Conservation (phyloP, 2,888 invertebrate species). For the Pachycephus smyrnensis region DNA sequence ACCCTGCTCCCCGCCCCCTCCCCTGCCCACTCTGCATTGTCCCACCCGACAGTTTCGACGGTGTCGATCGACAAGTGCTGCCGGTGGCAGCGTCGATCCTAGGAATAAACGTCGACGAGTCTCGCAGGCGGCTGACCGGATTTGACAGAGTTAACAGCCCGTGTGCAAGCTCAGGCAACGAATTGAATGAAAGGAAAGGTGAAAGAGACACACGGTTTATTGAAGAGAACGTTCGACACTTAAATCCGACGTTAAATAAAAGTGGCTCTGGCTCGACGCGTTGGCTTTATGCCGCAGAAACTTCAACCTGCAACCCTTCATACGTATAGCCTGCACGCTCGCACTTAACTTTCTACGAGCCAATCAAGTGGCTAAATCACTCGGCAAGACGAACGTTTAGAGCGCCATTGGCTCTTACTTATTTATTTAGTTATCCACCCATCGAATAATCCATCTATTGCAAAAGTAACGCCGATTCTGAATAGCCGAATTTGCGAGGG, state of each 20-base stretch:
- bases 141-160: background rate
- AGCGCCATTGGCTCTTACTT: slow-evolving; percentile 55
- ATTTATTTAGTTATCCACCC: slow-evolving; percentile 43
- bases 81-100: too few relatives aligned
- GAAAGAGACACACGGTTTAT: background rate
- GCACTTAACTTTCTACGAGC: slow-evolving; percentile 51
- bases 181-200: background rate
- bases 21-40: too few relatives aligned
- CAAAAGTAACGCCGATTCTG: background rate
- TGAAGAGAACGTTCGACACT: slow-evolving; percentile 16
- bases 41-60: too few relatives aligned
- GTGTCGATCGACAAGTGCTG: too few relatives aligned
- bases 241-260: slow-evolving; percentile 61
- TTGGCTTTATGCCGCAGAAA: slow-evolving; percentile 32
- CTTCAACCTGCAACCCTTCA: background rate
- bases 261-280: slow-evolving; percentile 44
- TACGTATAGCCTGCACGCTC: slow-evolving; percentile 33
- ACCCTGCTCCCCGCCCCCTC: too few relatives aligned
- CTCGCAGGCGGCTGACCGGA: background rate
- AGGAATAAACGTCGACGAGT: too few relatives aligned
- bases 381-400: slow-evolving; percentile 53
- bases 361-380: slow-evolving; percentile 56
- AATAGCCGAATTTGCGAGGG: background rate
- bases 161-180: background rate
- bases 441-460: background rate